These are phyloP conservation scores for Hylyphantes graminicola DNA, from an alignment of 1,140 invertebrate genomes.

Conservation along the genomic window DNA sequence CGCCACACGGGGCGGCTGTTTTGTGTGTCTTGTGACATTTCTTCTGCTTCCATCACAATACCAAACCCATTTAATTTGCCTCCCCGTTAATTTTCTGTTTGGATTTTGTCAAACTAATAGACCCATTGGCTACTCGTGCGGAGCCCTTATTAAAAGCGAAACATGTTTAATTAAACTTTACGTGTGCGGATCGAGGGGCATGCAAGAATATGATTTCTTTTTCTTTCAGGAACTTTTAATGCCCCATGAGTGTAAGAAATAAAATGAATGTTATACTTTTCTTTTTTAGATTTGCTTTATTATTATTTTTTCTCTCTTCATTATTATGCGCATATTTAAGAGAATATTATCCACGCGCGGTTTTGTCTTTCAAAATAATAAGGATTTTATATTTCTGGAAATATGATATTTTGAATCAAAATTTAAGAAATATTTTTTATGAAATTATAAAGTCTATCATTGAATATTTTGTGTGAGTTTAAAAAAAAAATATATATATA, in stretches of 20 bases:
- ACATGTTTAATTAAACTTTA: conserved; percentile 19
- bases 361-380: not conserved
- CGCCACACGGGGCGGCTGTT: too few species aligned
- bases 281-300: not conserved
- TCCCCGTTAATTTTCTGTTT: too few species aligned
- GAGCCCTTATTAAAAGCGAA: not conserved
- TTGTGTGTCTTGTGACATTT: too few species aligned
- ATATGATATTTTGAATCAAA: not conserved
- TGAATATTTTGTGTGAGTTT: too few species aligned
- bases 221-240: not conserved
- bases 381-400: not conserved
- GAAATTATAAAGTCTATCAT: too few species aligned
- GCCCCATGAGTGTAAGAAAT: too few species aligned
- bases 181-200: not conserved
- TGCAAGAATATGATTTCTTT: not conserved
- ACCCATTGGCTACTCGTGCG: not conserved
- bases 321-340: conserved; percentile 8
- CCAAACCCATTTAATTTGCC: too few species aligned
- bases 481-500: too few species aligned
- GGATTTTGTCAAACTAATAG: not conserved
- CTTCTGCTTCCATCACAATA: too few species aligned
- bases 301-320: not conserved
- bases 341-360: not conserved
- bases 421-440: not conserved
- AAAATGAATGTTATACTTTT: conserved; percentile 12